phyloP scores from a whole-genome alignment of 2,888 invertebrate genomes.

The Diarsia brunnea region DNA sequence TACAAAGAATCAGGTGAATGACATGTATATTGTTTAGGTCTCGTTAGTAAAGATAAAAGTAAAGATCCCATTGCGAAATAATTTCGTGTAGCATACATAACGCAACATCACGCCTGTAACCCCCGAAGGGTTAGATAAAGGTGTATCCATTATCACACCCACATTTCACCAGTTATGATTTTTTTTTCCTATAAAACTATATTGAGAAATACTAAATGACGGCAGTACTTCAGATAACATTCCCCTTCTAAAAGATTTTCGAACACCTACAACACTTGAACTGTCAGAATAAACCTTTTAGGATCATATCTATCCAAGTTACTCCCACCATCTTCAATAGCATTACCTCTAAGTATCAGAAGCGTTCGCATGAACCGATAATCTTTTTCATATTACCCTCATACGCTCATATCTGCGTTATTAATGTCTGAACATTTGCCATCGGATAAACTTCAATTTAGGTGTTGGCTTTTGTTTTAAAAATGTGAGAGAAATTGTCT shows the following conservation, averaged over 20 bases:
- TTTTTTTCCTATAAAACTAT: neutral
- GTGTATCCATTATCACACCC: too few relatives aligned
- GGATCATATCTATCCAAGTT: constrained; percentile 9
- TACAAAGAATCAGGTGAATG: neutral
- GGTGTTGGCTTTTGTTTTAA: constrained; percentile 15
- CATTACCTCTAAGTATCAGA: constrained; percentile 39
- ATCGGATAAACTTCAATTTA: constrained; percentile 40
- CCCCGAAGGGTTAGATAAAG: too few relatives aligned
- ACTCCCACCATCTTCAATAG: constrained; percentile 35
- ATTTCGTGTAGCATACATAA: neutral
- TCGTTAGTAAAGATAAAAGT: neutral
- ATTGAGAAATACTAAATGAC: neutral
- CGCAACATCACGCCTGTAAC: too few relatives aligned
- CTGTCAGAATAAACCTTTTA: neutral
- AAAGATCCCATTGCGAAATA: too few relatives aligned
- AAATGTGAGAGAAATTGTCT: neutral
- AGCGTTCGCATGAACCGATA: constrained; percentile 46
- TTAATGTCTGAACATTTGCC: constrained; percentile 47
- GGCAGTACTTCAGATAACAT: neutral
- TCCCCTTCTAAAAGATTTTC: neutral
- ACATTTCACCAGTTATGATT: too few relatives aligned
- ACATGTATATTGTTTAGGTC: neutral
- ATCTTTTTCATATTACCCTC: constrained; percentile 61
- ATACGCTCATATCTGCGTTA: constrained; percentile 39
- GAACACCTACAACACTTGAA: neutral